Conservation (phyloP, 2,888 invertebrate species). For the Hololepta plana region DNA sequence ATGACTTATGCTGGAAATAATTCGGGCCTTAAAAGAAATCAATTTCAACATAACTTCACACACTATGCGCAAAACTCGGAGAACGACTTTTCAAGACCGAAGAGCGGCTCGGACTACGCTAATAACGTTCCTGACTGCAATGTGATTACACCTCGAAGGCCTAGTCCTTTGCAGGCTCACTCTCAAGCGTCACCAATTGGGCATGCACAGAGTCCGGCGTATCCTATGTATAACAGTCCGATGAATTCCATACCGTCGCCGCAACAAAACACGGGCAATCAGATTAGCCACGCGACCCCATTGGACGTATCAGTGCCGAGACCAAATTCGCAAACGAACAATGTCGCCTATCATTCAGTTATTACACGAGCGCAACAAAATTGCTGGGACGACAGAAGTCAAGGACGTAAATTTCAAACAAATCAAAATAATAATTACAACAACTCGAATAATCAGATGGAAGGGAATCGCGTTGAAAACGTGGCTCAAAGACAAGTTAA, state of each 20-base stretch:
- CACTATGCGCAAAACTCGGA: too few species aligned
- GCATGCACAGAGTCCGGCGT: constrained; percentile 60
- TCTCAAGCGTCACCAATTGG: constrained; percentile 56
- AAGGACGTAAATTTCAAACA: constrained; percentile 3
- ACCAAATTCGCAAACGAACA: constrained; percentile 33
- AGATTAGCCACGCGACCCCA: constrained; percentile 34
- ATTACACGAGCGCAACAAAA: constrained; percentile 48
- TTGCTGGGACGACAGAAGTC: constrained; percentile 38
- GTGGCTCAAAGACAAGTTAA: constrained; percentile 28
- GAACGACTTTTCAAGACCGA: too few species aligned
- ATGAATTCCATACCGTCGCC: constrained; percentile 48
- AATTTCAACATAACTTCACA: constrained; percentile 38
- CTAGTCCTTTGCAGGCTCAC: constrained; percentile 48
- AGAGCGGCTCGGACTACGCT: constrained; percentile 30
- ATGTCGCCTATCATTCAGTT: constrained; percentile 64
- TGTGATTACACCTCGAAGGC: constrained; percentile 43
- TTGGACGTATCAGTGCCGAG: constrained; percentile 50
- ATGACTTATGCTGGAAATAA: constrained; percentile 40
- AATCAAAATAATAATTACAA: background rate
- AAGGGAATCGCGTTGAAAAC: constrained; percentile 1
- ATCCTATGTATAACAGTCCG: constrained; percentile 73
- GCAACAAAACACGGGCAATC: constrained; percentile 41
- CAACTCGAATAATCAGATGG: background rate
- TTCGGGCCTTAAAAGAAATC: constrained; percentile 27
- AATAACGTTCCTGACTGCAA: constrained; percentile 36